Base-by-base conservation (phyloP, 2,888 invertebrate genomes). In the Priapulus caudatus region DNA sequence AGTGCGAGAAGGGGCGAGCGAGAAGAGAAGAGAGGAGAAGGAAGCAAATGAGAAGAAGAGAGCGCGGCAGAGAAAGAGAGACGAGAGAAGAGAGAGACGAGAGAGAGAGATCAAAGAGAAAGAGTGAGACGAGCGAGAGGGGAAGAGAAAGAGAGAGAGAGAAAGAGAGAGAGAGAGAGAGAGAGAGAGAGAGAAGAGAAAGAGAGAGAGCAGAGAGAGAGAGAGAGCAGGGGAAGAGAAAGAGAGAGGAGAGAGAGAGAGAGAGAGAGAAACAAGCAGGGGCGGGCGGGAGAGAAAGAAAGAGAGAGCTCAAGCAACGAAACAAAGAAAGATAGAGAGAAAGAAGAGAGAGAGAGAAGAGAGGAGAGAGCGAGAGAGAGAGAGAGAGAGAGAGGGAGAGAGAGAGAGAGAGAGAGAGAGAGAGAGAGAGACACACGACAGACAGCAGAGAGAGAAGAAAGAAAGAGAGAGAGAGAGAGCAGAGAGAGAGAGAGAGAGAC, bases 101-200 rank as follows among this genome's bases (percentile, higher is more conserved):
- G 10, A 33, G n/a, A 33, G n/a, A n/a, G n/a, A 33, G 33, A 33
- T 10, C 10, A 33, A 33, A n/a, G n/a, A 33, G 33, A 33, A 33
- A n/a, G n/a, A 33, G 33, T 10, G n/a, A n/a, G n/a, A 33, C 10
- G n/a, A 33, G 33, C 10, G n/a, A n/a, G n/a, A 33, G 33, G n/a
- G n/a, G 33, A 33, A 33, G 33, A 33, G n/a, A n/a, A 33, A 33
- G 33, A 33, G n/a, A n/a, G n/a, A 33, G 33, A 33, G n/a, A n/a
- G n/a, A 33, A n/a, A 33, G n/a, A n/a, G n/a, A 33, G 33, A 33
- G n/a, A n/a, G n/a, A 33, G 33, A 33, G n/a, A n/a, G n/a, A 33
- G 33, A 33, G n/a, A n/a, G n/a, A 33, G 33, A 33, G n/a, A n/a
- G n/a, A 33, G 33, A 33, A 33, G 33, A 33, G n/a, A n/a, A 33